These are phyloP conservation scores for Diphyllodes magnificus DNA, from an alignment of 2,113 vertebrate genomes.

Conservation along the genomic window DNA sequence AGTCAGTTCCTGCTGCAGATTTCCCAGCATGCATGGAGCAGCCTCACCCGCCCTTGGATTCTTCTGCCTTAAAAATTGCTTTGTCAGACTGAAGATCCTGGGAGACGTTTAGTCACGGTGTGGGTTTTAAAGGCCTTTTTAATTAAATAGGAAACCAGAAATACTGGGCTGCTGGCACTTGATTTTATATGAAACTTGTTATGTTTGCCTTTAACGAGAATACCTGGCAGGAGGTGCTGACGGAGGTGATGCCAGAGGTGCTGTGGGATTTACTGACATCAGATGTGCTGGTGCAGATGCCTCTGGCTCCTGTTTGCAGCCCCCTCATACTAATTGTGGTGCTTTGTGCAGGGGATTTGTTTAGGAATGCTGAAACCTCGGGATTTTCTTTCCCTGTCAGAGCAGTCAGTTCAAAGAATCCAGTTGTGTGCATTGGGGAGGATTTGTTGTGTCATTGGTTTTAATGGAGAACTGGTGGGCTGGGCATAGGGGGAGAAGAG, in stretches of 20 bases:
- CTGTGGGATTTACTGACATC: neutral
- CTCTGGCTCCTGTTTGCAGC: neutral
- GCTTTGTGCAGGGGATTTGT: neutral
- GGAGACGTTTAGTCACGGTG: rapidly evolving
- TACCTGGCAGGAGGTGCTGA: neutral
- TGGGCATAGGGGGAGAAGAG: neutral
- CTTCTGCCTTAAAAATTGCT: neutral
- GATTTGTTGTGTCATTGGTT: neutral
- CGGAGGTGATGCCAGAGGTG: neutral
- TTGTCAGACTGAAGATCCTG: neutral
- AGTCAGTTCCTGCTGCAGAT: slow-evolving; percentile 6
- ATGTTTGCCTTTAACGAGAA: neutral
- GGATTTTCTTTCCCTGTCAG: neutral
- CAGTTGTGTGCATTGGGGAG: neutral
- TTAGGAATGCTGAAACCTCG: neutral
- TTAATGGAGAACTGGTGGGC: neutral
- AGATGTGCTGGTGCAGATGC: neutral
- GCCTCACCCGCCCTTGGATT: neutral
- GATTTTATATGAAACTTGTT: neutral
- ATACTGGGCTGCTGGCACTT: neutral
- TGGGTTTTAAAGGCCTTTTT: neutral
- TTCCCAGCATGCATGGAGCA: slow-evolving; percentile 15
- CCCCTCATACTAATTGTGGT: rapidly evolving
- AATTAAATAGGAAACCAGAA: neutral
- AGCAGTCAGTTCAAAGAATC: rapidly evolving